phyloP scores from a whole-genome alignment of 2,113 vertebrate genomes.

The Oreochromis niloticus region DNA sequence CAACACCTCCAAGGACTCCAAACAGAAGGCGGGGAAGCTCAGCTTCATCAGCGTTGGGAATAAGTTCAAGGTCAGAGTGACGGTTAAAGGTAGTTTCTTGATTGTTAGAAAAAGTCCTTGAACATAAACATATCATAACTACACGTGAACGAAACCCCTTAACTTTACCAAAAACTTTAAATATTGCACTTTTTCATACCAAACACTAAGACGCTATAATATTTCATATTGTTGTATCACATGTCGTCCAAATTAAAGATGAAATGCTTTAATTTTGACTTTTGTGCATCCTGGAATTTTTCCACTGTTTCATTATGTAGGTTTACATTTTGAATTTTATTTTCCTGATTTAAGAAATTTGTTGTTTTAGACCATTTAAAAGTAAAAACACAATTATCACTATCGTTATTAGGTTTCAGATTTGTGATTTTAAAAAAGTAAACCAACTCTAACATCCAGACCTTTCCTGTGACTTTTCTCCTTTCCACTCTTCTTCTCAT shows the following conservation, averaged over 20 bases:
- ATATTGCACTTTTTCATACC: neutral
- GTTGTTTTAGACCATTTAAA: neutral
- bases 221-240: neutral
- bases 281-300: neutral
- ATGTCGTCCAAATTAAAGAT: neutral
- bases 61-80: slow-evolving; percentile 91
- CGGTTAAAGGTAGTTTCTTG: neutral
- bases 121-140: neutral
- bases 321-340: neutral
- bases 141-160: neutral
- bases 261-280: neutral
- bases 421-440: neutral
- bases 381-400: neutral
- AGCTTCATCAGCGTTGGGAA: slow-evolving; percentile 98
- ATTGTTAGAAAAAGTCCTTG: neutral
- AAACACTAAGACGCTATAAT: neutral
- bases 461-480: slow-evolving; percentile 57
- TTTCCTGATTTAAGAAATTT: neutral
- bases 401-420: neutral
- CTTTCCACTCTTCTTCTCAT: neutral
- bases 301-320: neutral
- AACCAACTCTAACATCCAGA: slow-evolving; percentile 3
- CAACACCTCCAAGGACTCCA: slow-evolving; percentile 86
- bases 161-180: neutral
- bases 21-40: slow-evolving; percentile 96